phyloP scores from a whole-genome alignment of 37 sponge, comb jelly and placozoan genomes.

The Agelas oroides region DNA sequence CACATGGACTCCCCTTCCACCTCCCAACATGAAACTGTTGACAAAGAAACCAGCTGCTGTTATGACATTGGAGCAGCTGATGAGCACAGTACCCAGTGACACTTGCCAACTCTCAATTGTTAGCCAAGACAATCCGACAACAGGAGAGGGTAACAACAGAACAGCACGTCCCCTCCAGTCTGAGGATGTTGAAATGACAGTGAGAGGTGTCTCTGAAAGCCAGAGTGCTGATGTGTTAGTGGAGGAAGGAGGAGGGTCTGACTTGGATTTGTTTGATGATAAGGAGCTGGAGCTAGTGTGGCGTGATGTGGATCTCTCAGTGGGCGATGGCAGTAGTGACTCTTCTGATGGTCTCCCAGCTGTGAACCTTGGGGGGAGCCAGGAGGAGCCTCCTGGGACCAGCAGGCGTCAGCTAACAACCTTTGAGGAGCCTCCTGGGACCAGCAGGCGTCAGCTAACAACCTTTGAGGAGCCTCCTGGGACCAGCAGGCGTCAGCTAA shows the following conservation, averaged over 20 bases:
- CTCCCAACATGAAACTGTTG: constrained; percentile 31
- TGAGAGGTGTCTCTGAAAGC: no score
- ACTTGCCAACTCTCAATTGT: no score
- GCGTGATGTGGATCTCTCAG: background rate
- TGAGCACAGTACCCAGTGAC: no score
- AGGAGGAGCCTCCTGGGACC: background rate
- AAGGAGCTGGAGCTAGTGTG: background rate
- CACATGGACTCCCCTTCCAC: constrained; percentile 38
- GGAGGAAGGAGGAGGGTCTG: background rate
- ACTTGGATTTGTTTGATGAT: background rate
- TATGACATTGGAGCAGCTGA: no score
- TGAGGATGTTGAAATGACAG: no score
- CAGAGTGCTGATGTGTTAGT: background rate
- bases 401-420: background rate
- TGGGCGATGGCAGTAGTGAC: background rate
- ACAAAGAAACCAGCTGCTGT: no score
- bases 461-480: background rate
- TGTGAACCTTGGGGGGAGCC: background rate
- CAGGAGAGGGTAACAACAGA: no score
- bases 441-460: background rate
- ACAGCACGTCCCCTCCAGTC: no score
- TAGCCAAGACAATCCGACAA: no score
- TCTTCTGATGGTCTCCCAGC: no score
- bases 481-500: background rate
- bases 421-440: background rate